phyloP scores from a whole-genome alignment of 1,140 invertebrate species.

The Trissolcus basalis region DNA sequence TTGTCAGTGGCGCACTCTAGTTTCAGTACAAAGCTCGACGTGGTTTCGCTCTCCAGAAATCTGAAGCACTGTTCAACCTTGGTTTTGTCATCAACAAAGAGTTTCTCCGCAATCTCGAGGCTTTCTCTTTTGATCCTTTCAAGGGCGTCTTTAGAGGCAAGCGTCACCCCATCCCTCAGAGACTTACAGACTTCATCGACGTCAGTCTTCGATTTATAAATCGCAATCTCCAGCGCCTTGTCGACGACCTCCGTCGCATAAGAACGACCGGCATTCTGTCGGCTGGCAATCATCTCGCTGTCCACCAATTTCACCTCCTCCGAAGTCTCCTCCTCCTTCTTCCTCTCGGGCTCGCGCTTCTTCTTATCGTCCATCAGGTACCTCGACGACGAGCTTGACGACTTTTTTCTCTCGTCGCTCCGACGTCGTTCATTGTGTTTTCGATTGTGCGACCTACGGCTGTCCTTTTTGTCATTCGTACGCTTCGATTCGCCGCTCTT shows the following conservation, averaged over 20 bases:
- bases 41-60: constrained; percentile 66
- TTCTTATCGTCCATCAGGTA: constrained; percentile 62
- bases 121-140: constrained; percentile 70
- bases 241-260: constrained; percentile 74
- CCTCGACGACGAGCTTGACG: constrained; percentile 37
- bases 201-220: constrained; percentile 74
- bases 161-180: constrained; percentile 65
- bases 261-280: constrained; percentile 64
- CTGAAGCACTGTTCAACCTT: constrained; percentile 64
- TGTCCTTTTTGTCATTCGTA: constrained; percentile 55
- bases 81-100: constrained; percentile 59
- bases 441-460: constrained; percentile 28
- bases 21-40: constrained; percentile 67
- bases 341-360: constrained; percentile 53
- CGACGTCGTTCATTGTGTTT: constrained; percentile 62
- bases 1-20: constrained; percentile 73
- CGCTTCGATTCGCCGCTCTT: constrained; percentile 48
- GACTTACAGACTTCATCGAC: constrained; percentile 74
- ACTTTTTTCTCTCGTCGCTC: constrained; percentile 53
- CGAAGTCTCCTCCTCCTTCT: constrained; percentile 12
- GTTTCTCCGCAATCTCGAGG: constrained; percentile 64
- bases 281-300: constrained; percentile 33
- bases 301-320: constrained; percentile 37
- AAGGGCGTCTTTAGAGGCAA: constrained; percentile 69
- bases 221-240: constrained; percentile 72